These are phyloP conservation scores for Cydia splendana DNA, from an alignment of 1,140 invertebrate genomes.

Conservation along the genomic window DNA sequence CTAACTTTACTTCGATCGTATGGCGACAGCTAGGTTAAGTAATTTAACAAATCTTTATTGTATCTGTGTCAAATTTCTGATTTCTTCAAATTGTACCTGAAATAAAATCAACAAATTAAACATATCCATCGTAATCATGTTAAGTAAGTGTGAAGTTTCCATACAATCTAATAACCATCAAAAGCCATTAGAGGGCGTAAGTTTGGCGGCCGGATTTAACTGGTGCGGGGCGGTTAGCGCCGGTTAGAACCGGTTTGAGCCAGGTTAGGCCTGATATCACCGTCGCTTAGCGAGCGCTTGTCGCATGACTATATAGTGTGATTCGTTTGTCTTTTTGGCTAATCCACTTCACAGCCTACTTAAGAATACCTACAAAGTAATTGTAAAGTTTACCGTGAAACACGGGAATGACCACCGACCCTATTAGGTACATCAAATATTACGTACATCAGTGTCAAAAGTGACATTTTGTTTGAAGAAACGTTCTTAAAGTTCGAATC, in stretches of 20 bases:
- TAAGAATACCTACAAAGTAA: too few species aligned
- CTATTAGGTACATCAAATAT: too few species aligned
- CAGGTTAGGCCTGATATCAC: slow-evolving; percentile 31
- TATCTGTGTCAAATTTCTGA: neutral
- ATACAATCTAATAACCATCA: neutral
- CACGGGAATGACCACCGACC: too few species aligned
- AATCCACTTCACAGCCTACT: too few species aligned
- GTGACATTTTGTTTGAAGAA: too few species aligned
- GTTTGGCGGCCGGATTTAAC: neutral
- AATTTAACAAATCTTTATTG: neutral
- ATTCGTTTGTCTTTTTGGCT: too few species aligned
- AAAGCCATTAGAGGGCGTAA: neutral
- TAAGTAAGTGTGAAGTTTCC: neutral
- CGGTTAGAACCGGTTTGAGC: slow-evolving; percentile 59
- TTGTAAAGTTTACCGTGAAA: too few species aligned
- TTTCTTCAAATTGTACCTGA: neutral
- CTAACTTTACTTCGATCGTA: too few species aligned
- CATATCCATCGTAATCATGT: neutral
- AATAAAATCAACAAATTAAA: neutral
- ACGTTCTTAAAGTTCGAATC: too few species aligned
- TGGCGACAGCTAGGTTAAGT: too few species aligned
- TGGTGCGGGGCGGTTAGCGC: slow-evolving; percentile 33
- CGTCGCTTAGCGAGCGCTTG: neutral
- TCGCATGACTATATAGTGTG: too few species aligned
- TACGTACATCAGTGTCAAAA: too few species aligned